phyloP scores from a whole-genome alignment of 1,140 invertebrate genomes.

The Armadillidium nasatum region DNA sequence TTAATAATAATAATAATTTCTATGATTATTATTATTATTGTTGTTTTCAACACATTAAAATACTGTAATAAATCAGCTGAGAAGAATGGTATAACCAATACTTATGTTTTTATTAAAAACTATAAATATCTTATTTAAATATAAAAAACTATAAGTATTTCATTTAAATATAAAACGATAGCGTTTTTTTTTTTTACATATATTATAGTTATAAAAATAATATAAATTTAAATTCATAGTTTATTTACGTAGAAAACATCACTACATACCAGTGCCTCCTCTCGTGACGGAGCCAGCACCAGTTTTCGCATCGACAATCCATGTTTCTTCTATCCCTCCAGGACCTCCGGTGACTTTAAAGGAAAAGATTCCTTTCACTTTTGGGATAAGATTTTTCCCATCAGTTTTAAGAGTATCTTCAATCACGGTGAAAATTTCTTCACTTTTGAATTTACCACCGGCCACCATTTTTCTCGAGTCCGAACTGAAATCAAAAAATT shows the following conservation, averaged over 20 bases:
- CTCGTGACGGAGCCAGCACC: constrained; percentile 78
- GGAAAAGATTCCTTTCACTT: constrained; percentile 73
- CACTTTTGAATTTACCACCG: constrained; percentile 67
- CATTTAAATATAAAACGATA: too few relatives aligned
- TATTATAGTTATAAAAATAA: too few relatives aligned
- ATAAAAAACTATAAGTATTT: too few relatives aligned
- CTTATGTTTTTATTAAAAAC: too few relatives aligned
- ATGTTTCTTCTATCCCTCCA: constrained; percentile 69
- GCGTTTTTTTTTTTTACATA: too few relatives aligned
- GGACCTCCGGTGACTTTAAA: constrained; percentile 73
- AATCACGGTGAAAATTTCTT: constrained; percentile 71
- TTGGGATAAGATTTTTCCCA: constrained; percentile 72
- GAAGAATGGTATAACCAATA: too few relatives aligned
- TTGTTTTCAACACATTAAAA: too few relatives aligned
- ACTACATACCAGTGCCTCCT: constrained; percentile 63
- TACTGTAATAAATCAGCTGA: too few relatives aligned
- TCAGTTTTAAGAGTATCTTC: constrained; percentile 75
- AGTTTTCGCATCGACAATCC: constrained; percentile 84
- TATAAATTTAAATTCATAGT: too few relatives aligned
- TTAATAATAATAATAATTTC: too few relatives aligned
- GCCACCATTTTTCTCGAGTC: not conserved
- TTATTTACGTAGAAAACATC: not conserved
- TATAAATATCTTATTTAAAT: too few relatives aligned
- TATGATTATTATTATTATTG: too few relatives aligned
- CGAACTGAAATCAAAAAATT: not conserved